These are phyloP conservation scores for Yponomeuta plumbellus DNA, from an alignment of 2,888 invertebrate species.

Conservation along the genomic window DNA sequence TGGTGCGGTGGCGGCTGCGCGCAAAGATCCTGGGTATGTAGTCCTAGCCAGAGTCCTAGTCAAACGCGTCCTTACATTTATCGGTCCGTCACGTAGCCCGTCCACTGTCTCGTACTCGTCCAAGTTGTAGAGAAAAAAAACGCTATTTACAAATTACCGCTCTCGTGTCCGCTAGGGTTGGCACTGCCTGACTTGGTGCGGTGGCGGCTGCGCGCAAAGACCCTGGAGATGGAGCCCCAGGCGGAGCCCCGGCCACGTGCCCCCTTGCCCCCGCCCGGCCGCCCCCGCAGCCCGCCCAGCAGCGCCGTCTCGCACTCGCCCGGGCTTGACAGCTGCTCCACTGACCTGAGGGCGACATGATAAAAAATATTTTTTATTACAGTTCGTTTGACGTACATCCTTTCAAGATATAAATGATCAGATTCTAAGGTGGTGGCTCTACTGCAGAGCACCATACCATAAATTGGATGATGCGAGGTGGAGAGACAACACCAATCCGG, in stretches of 20 bases:
- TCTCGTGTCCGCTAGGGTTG: slow-evolving; percentile 80
- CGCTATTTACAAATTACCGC: slow-evolving; percentile 56
- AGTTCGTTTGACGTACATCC: no score
- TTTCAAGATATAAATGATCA: no score
- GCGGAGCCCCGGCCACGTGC: slow-evolving; percentile 83
- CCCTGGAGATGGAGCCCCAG: slow-evolving; percentile 94
- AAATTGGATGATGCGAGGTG: no score
- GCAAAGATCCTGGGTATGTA: slow-evolving; percentile 94
- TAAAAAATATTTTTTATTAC: no score
- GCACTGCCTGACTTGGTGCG: slow-evolving; percentile 84
- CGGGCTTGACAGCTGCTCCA: slow-evolving; percentile 89
- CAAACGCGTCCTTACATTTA: slow-evolving; percentile 61
- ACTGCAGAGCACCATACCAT: no score
- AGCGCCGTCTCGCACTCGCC: slow-evolving; percentile 82
- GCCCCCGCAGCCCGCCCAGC: slow-evolving; percentile 62
- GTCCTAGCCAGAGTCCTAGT: slow-evolving; percentile 90
- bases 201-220: slow-evolving; percentile 90
- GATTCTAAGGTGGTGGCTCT: no score
- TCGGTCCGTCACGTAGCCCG: background rate
- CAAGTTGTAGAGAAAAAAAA: no score
- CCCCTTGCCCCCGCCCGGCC: slow-evolving; percentile 55
- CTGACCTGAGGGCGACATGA: slow-evolving; percentile 69
- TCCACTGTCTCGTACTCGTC: no score
- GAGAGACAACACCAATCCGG: no score
- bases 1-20: slow-evolving; percentile 88